Evolutionary conservation across 53 echinoderm and acorn worm genomes (phyloP), one percentile per base, ranked within the genome.

Genomic region (Luidia sarsii): DNA sequence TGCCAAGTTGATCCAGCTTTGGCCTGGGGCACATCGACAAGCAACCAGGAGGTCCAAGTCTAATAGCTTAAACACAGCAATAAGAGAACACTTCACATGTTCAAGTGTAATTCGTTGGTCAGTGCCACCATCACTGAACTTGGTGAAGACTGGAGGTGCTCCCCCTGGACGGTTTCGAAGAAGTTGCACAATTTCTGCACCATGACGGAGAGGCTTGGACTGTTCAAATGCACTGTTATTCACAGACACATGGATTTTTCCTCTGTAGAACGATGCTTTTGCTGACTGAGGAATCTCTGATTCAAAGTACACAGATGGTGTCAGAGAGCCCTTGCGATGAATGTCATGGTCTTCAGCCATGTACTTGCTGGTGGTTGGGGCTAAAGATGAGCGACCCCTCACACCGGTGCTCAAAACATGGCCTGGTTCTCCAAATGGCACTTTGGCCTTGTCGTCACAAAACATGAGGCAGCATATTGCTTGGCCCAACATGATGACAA

Each of bases 121-220:
- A 4, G 68, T 48, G 3, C 82, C 82, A 32, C 82, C 82, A 82
- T 68, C 82, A 33, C 39, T 82, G 35, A 24, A 82, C 32, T 39
- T 48, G 33, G 68, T 43, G 25, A 52, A 16, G 10, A 82, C 34
- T 41, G 41, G 41, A 41, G 41, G 41, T 41, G 41, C 41, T 41
- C 41, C 41, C 33, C 49, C 49, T 18, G 64, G 22, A 53, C 68
- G 18, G 39, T 15, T 24, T 20, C 50, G 39, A 20, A 83, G 24
- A 7, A 71, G 28, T 38, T 71, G 68, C 8, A 36, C 35, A 14
- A 83, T 13, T 45, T 28, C 18, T 22, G 62, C 83, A 19, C 70
- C 83, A 83, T 83, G 83, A 29, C 83, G 27, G 43, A 83, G 71
- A 9, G 83, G 83, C 20, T 70, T 43, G 37, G 83, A 83, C 20